Evolutionary conservation across 2,888 invertebrate genomes (phyloP), one percentile per base, ranked within the genome.

Genomic region (Ornithoptera priamus): DNA sequence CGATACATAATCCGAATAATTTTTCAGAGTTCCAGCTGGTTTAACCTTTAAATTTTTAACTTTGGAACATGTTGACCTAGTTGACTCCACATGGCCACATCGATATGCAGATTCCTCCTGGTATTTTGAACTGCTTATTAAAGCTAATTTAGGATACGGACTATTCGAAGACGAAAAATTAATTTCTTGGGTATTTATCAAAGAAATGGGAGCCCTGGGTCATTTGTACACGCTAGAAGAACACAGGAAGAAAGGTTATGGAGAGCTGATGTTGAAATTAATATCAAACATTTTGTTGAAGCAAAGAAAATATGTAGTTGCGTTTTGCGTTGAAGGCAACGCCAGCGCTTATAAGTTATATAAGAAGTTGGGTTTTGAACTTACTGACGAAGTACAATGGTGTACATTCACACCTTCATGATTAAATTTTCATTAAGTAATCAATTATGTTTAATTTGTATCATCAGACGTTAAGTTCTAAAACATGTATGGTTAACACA

Each of bases 231-330:
- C 86, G 0, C 20, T 86, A 30, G 81, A 85, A 71, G 74, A 78
- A 2, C 77, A 87, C 3, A 85, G 89, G 71, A 79, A 79, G 22
- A 84, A 83, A 69, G 88, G 88, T 0, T 88, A 85, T 60, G 88
- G 80, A 0, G 82, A 82, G 63, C 59, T 85, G 30, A 71, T 86
- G 0, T 50, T 85, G 1, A 88, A 86, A 73, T 56, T 84, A 0
- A 78, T 85, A 7, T 76, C 80, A 12, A 85, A 89, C 69, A 72
- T 79, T 5, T 64, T 83, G 20, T 72, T 86, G 30, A 67, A 75
- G 24, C 74, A 83, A 39, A 79, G 76, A 1, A 83, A 76, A 71
- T 74, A 81, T 63, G 83, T 85, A 0, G 71, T 79, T 1, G 83
- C 81, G 0, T 87, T 80, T 67, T 83, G 85, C 46, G 72, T 83